These are phyloP conservation scores for Clamator glandarius DNA, from an alignment of 2,797 vertebrate genomes.

Conservation along the genomic window DNA sequence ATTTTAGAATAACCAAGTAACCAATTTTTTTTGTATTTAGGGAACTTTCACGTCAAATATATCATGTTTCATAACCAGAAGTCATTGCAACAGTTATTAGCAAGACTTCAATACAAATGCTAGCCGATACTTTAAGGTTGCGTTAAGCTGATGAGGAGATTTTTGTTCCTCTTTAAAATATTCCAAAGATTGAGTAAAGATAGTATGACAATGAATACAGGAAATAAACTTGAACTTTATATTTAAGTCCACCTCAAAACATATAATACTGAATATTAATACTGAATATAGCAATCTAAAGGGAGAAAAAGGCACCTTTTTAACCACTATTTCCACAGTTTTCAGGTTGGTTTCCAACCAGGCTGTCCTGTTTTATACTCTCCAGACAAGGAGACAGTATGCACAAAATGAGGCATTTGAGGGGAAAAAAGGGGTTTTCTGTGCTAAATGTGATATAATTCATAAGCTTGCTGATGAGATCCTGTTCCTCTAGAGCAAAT, in stretches of 20 bases:
- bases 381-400: not conserved
- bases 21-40: conserved; percentile 16
- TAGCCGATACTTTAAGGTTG: not conserved
- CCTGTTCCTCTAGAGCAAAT: not conserved
- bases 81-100: not conserved
- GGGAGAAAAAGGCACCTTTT: not conserved
- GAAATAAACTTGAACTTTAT: not conserved
- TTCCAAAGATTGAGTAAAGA: not conserved
- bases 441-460: not conserved
- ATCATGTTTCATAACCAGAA: not conserved
- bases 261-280: not conserved
- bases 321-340: not conserved
- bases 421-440: not conserved
- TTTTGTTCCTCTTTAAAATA: not conserved
- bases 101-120: not conserved
- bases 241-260: not conserved
- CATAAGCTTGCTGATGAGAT: not conserved
- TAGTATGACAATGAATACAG: not conserved
- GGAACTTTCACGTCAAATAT: not conserved
- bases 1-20: conserved; percentile 68
- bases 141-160: not conserved
- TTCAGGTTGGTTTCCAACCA: not conserved
- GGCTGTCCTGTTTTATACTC: not conserved
- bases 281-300: not conserved
- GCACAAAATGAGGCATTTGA: not conserved